Percentiles rank a stretch among this genome's conserved stretches.
These are phyloP conservation scores for Dysmachus trigonus DNA, from an alignment of 2,888 invertebrate species.

Conservation along the genomic window DNA sequence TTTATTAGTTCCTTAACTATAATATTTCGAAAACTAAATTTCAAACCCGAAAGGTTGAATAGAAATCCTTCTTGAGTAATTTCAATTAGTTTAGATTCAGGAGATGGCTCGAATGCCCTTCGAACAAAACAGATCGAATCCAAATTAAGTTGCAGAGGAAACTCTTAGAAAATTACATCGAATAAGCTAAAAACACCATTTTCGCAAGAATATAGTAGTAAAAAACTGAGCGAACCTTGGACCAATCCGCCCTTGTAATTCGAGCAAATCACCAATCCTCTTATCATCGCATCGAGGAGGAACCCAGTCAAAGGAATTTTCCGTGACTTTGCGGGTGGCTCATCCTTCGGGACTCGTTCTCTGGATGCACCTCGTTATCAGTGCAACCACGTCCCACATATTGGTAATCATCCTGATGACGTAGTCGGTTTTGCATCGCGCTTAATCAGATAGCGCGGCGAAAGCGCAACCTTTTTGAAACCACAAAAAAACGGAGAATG, in stretches of 20 bases:
- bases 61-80: too few relatives aligned
- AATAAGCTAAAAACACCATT: background rate
- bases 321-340: background rate
- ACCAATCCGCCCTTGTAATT: background rate
- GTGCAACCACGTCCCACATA: background rate
- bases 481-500: background rate
- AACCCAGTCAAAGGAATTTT: background rate
- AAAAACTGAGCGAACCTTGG: background rate
- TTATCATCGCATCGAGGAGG: background rate
- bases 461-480: background rate
- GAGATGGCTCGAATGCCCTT: too few relatives aligned
- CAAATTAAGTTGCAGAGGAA: background rate
- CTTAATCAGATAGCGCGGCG: background rate
- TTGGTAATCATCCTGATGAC: background rate
- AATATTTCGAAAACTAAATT: too few relatives aligned
- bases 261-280: background rate
- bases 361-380: background rate
- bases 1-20: too few relatives aligned
- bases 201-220: background rate
- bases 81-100: background rate
- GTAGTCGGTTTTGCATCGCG: background rate
- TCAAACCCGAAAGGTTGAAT: too few relatives aligned
- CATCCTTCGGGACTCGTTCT: background rate
- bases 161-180: background rate
- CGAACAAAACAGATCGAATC: background rate